Evolutionary conservation across 2,113 vertebrate species (phyloP), one percentile per base, ranked within the genome.

Genomic region (Eudyptes chrysolophus): DNA sequence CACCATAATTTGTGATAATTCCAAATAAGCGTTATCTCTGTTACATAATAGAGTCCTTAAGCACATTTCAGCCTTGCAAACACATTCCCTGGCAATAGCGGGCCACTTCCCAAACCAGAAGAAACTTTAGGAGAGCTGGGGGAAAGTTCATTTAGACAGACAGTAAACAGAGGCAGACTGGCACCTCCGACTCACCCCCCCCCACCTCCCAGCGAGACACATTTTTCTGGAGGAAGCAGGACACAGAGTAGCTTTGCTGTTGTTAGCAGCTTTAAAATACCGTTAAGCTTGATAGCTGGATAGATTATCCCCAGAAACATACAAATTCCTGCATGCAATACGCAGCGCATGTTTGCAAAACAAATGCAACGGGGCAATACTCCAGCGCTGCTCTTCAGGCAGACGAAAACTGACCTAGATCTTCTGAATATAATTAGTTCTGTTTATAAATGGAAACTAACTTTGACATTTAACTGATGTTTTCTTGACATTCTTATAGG

Each of bases 391-490:
- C 79, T 96, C 90, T 77, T 86, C 92, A 92, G 86, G 61, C 27
- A 1, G 40, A 83, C 92, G 92, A 90, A 96, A 96, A 96, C 81
- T 92, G 93, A 96, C 96, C 95, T 90, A 97, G 79, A 97, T 97
- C 94, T 97, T 66, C 71, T 54, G 79, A 88, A 97, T 92, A 88
- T 76, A 90, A 96, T 96, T 93, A 92, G 94, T 91, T 91, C 65
- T 95, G 84, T 93, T 96, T 94, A 94, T 96, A 97, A 95, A 97
- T 90, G 89, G 96, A 96, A 96, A 48, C 84, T 40, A 87, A 94
- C 91, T 96, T 93, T 96, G 94, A 95, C 95, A 94, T 94, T 96
- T 96, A 95, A 90, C 62, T 92, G 89, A 92, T 92, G 85, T 64
- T 96, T 96, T 83, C 71, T 77, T 74, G 42, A 93, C 70, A 85